phyloP scores from a whole-genome alignment of 2,888 invertebrate species.

The Clunio marinus region DNA sequence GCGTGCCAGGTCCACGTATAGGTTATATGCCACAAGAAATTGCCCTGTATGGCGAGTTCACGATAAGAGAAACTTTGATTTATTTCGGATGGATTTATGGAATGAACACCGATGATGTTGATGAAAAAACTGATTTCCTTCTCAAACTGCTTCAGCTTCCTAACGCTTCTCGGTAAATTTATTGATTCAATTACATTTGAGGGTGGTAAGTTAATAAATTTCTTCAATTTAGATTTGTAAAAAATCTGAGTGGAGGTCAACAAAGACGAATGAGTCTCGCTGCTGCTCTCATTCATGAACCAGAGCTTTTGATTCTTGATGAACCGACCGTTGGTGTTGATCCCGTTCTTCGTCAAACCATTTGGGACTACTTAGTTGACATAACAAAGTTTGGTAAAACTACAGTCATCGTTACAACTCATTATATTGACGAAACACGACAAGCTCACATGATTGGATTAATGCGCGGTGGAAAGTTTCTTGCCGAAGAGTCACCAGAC shows the following conservation, averaged over 20 bases:
- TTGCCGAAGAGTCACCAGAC: conserved; percentile 79
- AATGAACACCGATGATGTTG: conserved; percentile 64
- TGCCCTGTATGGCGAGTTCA: conserved; percentile 72
- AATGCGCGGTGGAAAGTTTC: conserved; percentile 75
- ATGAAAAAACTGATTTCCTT: conserved; percentile 68
- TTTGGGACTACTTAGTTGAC: conserved; percentile 80
- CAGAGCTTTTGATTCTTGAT: conserved; percentile 83
- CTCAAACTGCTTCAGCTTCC: conserved; percentile 61
- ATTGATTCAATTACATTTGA: not conserved
- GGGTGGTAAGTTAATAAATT: conserved; percentile 38
- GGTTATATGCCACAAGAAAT: conserved; percentile 87
- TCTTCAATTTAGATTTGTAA: conserved; percentile 58
- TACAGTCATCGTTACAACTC: conserved; percentile 81
- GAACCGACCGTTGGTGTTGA: conserved; percentile 94
- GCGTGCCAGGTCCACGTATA: conserved; percentile 83
- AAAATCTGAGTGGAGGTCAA: conserved; percentile 84
- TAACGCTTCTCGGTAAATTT: conserved; percentile 44
- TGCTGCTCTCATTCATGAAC: conserved; percentile 81
- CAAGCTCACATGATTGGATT: conserved; percentile 78
- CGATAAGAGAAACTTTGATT: conserved; percentile 73
- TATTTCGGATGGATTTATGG: conserved; percentile 82
- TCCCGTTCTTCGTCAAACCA: conserved; percentile 68
- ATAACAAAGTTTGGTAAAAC: conserved; percentile 69
- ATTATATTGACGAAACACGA: conserved; percentile 82
- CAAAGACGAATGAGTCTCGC: conserved; percentile 84